Evolutionary conservation across 2,888 invertebrate species (phyloP).

Genomic region (Drosophila colorata): DNA sequence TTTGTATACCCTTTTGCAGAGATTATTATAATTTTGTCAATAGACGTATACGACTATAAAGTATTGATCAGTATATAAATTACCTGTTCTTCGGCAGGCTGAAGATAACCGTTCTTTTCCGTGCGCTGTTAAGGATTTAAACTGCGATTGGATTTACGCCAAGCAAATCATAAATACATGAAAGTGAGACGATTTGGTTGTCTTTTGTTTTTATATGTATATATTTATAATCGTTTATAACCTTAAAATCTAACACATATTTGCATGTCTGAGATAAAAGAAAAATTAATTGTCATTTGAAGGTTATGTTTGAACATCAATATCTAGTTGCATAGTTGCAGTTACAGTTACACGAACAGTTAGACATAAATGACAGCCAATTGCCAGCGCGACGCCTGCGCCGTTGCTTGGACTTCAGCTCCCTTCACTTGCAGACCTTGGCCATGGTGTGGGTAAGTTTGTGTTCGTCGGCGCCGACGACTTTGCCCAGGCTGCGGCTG

Average conservation of each 20-base stretch:
- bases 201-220: background rate
- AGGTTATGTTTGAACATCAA: constrained; percentile 3
- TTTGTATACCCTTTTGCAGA: too few relatives aligned
- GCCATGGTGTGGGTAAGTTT: constrained; percentile 62
- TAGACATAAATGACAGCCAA: constrained; percentile 1
- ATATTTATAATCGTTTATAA: background rate
- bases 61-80: too few relatives aligned
- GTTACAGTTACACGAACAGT: background rate
- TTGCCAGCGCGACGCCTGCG: constrained; percentile 21
- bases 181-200: background rate
- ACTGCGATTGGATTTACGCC: too few relatives aligned
- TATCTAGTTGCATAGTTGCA: background rate
- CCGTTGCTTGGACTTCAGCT: background rate
- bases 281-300: background rate
- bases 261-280: background rate
- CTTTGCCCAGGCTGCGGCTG: constrained; percentile 49
- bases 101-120: too few relatives aligned
- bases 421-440: constrained; percentile 49
- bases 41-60: too few relatives aligned
- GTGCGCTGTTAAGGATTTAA: too few relatives aligned
- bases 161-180: too few relatives aligned
- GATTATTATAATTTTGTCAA: too few relatives aligned
- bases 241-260: constrained; percentile 18
- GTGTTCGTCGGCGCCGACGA: constrained; percentile 71
- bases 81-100: too few relatives aligned